phyloP scores from a whole-genome alignment of 2,888 invertebrate genomes.

The Lithophane ornitopus region DNA sequence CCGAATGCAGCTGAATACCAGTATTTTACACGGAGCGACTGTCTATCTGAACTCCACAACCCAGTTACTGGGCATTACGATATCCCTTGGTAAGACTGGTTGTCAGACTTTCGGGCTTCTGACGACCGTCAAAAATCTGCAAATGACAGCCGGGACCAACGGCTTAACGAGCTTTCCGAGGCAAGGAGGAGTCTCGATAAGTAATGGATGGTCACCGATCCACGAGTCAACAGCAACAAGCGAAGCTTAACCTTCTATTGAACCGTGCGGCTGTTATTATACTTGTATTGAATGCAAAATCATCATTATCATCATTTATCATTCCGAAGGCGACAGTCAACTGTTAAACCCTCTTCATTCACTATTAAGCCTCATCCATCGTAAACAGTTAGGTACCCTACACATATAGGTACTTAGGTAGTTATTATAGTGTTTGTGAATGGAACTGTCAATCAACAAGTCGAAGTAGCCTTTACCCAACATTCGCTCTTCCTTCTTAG shows the following conservation, averaged over 20 bases:
- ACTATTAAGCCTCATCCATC: conserved; percentile 1
- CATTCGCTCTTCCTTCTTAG: no score
- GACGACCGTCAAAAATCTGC: neutral
- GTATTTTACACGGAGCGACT: neutral
- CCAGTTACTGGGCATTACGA: neutral
- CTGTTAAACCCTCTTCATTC: conserved; percentile 53
- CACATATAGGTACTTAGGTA: no score
- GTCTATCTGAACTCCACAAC: neutral
- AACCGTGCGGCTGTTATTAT: neutral
- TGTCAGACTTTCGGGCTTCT: neutral
- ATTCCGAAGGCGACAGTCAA: conserved; percentile 32
- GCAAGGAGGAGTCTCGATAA: neutral
- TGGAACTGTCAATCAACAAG: no score
- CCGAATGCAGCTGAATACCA: neutral
- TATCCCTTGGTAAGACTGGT: neutral
- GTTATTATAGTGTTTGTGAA: no score
- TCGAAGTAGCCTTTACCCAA: no score
- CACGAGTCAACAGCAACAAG: neutral
- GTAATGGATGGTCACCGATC: neutral
- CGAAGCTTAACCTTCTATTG: no score
- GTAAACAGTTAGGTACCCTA: conserved; percentile 8
- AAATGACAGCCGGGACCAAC: neutral
- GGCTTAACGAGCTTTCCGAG: neutral
- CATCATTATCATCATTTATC: conserved; percentile 38
- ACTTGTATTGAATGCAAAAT: conserved; percentile 25